Evolutionary conservation across 2,797 vertebrate species (phyloP), one percentile per base, ranked within the genome.

Genomic region (Yasuhikotakia modesta): DNA sequence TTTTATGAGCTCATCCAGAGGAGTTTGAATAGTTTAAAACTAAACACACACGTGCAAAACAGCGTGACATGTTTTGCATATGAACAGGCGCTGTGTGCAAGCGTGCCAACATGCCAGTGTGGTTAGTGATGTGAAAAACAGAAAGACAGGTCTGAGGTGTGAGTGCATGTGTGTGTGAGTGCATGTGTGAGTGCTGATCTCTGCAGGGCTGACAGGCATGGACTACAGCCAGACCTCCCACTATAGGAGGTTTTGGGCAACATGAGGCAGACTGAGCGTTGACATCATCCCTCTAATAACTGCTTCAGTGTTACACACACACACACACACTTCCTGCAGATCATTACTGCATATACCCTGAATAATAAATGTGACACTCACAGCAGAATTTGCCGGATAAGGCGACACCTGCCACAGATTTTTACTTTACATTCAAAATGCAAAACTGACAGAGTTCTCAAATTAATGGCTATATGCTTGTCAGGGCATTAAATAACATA

Each of bases 271-370:
- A 24, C 78, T 63, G 72, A 79, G 71, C 70, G 73, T 73, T 86
- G 83, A 86, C 83, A 86, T 82, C 79, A 82, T 73, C 61, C 57
- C 63, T 73, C 82, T 80, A 82, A 83, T 81, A 81, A 84, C n/a
- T n/a, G n/a, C n/a, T n/a, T n/a, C n/a, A n/a, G n/a, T n/a, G n/a
- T n/a, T n/a, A n/a, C n/a, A n/a, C n/a, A n/a, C n/a, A n/a, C 57
- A 22, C 39, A 53, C 69, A 78, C 64, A 70, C 55, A 58, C 53
- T 43, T 65, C 78, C 66, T 65, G 65, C 46, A 35, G 64, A 78
- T 76, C 58, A 79, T 82, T 80, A 81, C 64, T 17, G 63, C 82
- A 80, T 63, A 69, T 10, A 32, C 57, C 55, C 74, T 68, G 19
- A 66, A 74, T 82, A 78, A 78, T 82, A 82, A 85, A 81, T 27